Percentiles rank a stretch among this genome's conserved stretches.
These are phyloP conservation scores for Plutella xylostella DNA, from an alignment of 2,888 invertebrate species.

Conservation along the genomic window DNA sequence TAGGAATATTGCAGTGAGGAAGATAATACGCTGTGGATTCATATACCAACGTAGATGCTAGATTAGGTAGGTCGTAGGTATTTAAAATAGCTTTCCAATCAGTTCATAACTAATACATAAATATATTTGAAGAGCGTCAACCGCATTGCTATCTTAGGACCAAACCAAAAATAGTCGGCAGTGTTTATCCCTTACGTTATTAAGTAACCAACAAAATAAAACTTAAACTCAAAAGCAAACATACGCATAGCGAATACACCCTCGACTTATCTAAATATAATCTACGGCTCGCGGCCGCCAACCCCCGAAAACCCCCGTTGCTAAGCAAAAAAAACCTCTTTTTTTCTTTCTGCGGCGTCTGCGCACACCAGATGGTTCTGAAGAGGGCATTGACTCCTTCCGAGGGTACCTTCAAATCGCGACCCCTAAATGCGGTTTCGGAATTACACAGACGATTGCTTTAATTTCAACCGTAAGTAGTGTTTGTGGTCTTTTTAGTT, in stretches of 20 bases:
- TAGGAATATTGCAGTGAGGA: too few relatives aligned
- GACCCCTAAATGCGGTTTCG: conserved; percentile 56
- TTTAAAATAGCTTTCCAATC: too few relatives aligned
- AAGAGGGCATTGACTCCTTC: conserved; percentile 56
- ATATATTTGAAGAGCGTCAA: too few relatives aligned
- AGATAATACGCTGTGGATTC: too few relatives aligned
- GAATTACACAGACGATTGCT: conserved; percentile 26
- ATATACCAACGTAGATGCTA: too few relatives aligned
- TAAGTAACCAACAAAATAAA: too few relatives aligned
- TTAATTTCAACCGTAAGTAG: conserved; percentile 43
- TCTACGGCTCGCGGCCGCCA: background rate
- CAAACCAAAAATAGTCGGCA: too few relatives aligned
- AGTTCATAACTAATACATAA: too few relatives aligned
- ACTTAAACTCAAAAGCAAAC: too few relatives aligned
- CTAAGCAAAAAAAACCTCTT: conserved; percentile 1
- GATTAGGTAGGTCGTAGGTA: too few relatives aligned
- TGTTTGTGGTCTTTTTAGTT: conserved; percentile 27
- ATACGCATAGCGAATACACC: background rate
- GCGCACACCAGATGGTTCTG: conserved; percentile 52
- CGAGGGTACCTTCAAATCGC: conserved; percentile 47
- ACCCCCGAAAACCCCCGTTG: background rate
- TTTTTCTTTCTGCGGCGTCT: conserved; percentile 24
- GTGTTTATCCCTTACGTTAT: too few relatives aligned
- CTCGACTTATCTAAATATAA: conserved; percentile 2
- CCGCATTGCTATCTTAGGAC: too few relatives aligned